Conservation (phyloP, 2,113 vertebrate genomes). For the Terrapene triunguis region DNA sequence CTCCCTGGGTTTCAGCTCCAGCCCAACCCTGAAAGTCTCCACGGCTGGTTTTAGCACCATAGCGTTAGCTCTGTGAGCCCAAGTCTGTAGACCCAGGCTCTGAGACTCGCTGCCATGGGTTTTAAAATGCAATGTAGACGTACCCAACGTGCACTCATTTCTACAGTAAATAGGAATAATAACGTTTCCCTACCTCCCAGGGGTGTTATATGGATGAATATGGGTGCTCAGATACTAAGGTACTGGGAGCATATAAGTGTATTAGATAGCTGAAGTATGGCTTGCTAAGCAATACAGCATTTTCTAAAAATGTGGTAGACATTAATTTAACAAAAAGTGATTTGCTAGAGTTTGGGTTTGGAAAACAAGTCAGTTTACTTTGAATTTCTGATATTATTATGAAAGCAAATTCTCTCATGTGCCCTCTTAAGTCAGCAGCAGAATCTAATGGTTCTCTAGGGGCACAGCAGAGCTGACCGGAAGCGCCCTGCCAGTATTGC, state of each 20-base stretch:
- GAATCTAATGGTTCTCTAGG: conserved; percentile 34
- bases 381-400: conserved; percentile 1
- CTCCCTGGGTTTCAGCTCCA: background rate
- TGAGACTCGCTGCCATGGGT: background rate
- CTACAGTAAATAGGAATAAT: background rate
- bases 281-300: background rate
- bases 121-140: background rate
- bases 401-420: background rate
- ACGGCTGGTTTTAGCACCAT: background rate
- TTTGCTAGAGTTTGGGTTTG: background rate
- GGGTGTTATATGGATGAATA: background rate
- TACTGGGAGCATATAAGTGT: background rate
- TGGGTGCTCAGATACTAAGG: background rate
- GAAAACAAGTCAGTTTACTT: background rate
- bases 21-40: background rate
- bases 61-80: background rate
- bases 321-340: background rate
- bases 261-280: background rate
- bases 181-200: too few species aligned
- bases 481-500: conserved; percentile 51
- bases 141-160: background rate
- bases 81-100: background rate
- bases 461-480: background rate
- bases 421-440: conserved; percentile 33
- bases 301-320: background rate